Evolutionary conservation across 1,140 invertebrate species (phyloP), one percentile per base, ranked within the genome.

Genomic region (Drosophila baimaii): DNA sequence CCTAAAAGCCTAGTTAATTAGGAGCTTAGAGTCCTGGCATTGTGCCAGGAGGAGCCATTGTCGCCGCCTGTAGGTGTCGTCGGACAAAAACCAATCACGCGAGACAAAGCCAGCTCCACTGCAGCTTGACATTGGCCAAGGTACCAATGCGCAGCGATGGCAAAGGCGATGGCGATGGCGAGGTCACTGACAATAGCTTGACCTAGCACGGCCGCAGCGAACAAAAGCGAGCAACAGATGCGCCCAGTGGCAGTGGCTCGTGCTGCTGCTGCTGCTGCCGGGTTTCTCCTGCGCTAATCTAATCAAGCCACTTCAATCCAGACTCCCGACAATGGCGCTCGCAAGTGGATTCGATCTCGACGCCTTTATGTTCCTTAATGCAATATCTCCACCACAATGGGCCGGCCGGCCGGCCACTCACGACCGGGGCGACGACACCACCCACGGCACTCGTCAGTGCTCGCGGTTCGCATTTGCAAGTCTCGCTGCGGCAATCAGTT

Each of bases 401-500:
- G 49, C 33, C 15, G 55, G 39, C 33, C 15, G 55, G 39, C 39
- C 12, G 56, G 62, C 71, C 74, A 77, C 76, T 79, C 66, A 73
- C 81, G 68, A 66, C 75, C 79, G 61, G 61, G 47, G 35, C 44
- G 64, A 65, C 70, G 65, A 64, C 68, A 63, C 46, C 19, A 15
- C 23, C 15, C 21, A 19, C 21, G 46, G 29, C 54, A 43, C 43
- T 81, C 41, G 72, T 37, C 56, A 71, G 43, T 23, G 15, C 35
- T 23, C 33, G 19, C 52, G 64, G 25, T 46, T 68, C 68, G 70
- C 69, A 78, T 81, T 83, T 86, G 79, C 77, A 86, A 86, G 79
- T 82, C 71, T 72, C 47, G 47, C 19, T 27, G 72, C 55, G 44
- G 43, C 69, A 80, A 77, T 90, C 88, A 90, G 88, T 90, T 90